Evolutionary conservation across 2,113 vertebrate genomes (phyloP), one percentile per base, ranked within the genome.

Genomic region (Rhodinocichla rosea): DNA sequence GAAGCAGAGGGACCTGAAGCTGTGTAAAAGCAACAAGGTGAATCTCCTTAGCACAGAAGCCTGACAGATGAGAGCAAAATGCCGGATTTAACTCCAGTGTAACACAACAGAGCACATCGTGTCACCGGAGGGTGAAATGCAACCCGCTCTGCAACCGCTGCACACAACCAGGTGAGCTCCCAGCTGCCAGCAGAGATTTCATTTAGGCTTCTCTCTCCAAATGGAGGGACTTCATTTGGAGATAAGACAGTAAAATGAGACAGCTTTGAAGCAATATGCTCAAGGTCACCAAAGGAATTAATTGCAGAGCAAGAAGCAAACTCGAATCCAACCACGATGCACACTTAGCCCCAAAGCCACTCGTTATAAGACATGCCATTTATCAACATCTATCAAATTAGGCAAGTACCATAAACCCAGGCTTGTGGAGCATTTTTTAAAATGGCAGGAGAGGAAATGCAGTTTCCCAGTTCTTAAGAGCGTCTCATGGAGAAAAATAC

Each of bases 21-120:
- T 33, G 78, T 73, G 93, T 55, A 89, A 96, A 95, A 95, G 95
- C 93, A 94, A 91, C 91, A 91, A 89, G 94, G 91, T 95, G 94
- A 94, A 94, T 90, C 93, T 95, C 94, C 87, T 95, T 71, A 91
- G 91, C 7, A 1, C 87, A 32, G 87, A 21, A 79, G 85, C 87
- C 85, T 95, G 95, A 96, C 89, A 95, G 91, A 91, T 24, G 70
- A 95, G 87, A 39, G 84, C 89, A 89, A 89, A 75, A 95, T 71
- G 93, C 77, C 2, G 44, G 81, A 94, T 94, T 96, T 67, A 84
- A 82, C 95, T 89, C 62, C 78, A 7, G 0, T 15, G 70, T 81
- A 94, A 91, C 94, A 88, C 90, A 86, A 87, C 91, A 71, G 89
- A 93, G 76, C 42, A 2, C 89, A 52, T 4, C 32, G 4, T 33